Evolutionary conservation across 2,797 vertebrate genomes (phyloP).

Genomic region (Thalassophryne amazonica): DNA sequence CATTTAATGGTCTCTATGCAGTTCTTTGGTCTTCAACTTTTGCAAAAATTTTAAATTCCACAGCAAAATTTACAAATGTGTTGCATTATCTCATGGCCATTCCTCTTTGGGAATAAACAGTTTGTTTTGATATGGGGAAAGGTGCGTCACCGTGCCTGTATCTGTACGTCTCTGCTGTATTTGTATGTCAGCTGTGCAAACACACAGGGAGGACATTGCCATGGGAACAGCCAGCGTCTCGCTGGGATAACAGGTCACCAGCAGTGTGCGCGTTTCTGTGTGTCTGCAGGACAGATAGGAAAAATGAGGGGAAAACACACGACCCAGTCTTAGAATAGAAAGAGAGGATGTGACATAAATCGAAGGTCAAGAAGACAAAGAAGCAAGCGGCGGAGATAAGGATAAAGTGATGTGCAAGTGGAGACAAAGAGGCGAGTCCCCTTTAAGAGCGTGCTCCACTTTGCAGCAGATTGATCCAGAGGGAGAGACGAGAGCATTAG

Average conservation of each 20-base stretch:
- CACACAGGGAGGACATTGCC: slow-evolving; percentile 54
- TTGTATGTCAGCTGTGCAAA: slow-evolving; percentile 70
- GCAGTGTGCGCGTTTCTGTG: slow-evolving; percentile 23
- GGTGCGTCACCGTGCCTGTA: slow-evolving; percentile 6
- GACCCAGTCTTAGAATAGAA: slow-evolving; percentile 41
- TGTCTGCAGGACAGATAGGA: slow-evolving; percentile 2
- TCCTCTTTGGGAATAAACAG: slow-evolving; percentile 36
- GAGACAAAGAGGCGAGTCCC: slow-evolving; percentile 13
- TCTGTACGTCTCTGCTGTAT: slow-evolving; percentile 14
- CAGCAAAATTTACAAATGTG: too few species aligned
- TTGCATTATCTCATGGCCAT: slow-evolving; percentile 1
- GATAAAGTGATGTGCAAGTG: slow-evolving; percentile 9
- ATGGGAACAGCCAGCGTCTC: slow-evolving; percentile 55
- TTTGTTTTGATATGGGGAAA: slow-evolving; percentile 48
- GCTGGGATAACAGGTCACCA: slow-evolving; percentile 51
- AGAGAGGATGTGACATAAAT: slow-evolving; percentile 10
- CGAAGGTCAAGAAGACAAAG: slow-evolving; percentile 19
- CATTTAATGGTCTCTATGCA: too few species aligned
- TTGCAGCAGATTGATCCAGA: slow-evolving; percentile 13
- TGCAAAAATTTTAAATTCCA: too few species aligned
- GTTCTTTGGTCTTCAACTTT: too few species aligned
- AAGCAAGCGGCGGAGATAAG: background rate
- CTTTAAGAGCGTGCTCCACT: slow-evolving; percentile 47
- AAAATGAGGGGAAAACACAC: slow-evolving; percentile 13
- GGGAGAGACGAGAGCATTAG: slow-evolving; percentile 14